Evolutionary conservation across 2,113 vertebrate species (phyloP).

Genomic region (Genyomyrus donnyi): DNA sequence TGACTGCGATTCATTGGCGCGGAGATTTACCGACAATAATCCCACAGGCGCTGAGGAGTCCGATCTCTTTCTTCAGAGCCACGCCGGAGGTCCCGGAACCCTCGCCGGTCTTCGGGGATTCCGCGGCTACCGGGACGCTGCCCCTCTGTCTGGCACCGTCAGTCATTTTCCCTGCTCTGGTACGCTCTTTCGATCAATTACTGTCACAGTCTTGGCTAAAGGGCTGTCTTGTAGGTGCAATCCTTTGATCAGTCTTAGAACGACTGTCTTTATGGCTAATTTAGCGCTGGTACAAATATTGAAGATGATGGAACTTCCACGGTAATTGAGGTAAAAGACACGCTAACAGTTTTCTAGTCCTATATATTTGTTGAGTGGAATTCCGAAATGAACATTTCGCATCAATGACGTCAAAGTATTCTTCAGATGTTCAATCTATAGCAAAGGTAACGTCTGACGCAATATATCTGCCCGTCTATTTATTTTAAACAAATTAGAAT

Average conservation of each 20-base stretch:
- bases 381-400: background rate
- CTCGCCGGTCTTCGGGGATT: background rate
- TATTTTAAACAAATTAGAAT: background rate
- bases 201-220: background rate
- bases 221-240: background rate
- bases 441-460: background rate
- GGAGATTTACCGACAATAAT: conserved; percentile 70
- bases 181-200: background rate
- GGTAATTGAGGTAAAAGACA: background rate
- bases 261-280: background rate
- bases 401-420: background rate
- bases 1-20: background rate
- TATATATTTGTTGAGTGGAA: background rate
- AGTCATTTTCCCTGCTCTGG: conserved; percentile 36
- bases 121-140: background rate
- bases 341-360: background rate
- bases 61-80: conserved; percentile 75
- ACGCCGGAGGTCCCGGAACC: conserved; percentile 45
- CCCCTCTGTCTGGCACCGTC: conserved; percentile 34
- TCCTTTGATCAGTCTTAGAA: background rate
- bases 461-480: background rate
- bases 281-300: background rate
- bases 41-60: conserved; percentile 70
- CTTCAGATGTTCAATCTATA: background rate
- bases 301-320: background rate